These are phyloP conservation scores for Coelopa frigida DNA, from an alignment of 1,140 invertebrate genomes.

Conservation along the genomic window DNA sequence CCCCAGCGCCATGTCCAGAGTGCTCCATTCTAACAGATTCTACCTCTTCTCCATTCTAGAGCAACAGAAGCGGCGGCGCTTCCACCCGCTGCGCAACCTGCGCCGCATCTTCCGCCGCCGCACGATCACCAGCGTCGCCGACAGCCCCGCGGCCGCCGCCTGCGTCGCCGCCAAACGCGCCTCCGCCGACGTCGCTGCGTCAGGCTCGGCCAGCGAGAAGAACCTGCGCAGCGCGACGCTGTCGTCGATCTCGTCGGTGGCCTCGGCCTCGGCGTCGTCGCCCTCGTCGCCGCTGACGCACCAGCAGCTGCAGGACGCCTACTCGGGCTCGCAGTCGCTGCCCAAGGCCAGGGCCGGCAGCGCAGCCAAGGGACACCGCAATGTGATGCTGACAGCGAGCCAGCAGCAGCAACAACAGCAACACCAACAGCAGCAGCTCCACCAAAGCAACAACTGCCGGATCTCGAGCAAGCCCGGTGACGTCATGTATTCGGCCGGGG, in stretches of 20 bases:
- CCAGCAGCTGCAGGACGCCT: constrained; percentile 28
- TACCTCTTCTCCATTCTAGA: constrained; percentile 13
- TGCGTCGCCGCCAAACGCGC: constrained; percentile 20
- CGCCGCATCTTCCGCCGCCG: constrained; percentile 41
- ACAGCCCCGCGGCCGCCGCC: neutral
- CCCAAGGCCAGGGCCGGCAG: constrained; percentile 23
- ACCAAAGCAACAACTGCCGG: constrained; percentile 9
- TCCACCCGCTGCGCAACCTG: constrained; percentile 42
- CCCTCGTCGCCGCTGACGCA: constrained; percentile 32
- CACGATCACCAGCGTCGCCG: constrained; percentile 28
- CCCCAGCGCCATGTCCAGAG: no score
- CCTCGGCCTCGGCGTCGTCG: constrained; percentile 19
- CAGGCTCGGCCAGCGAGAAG: constrained; percentile 36
- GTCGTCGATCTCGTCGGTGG: constrained; percentile 11
- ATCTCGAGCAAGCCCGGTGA: constrained; percentile 9
- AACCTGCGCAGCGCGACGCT: constrained; percentile 29
- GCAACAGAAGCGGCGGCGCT: constrained; percentile 38
- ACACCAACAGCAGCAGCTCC: constrained; percentile 13
- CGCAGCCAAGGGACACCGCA: constrained; percentile 1
- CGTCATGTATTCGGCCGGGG: constrained; percentile 9
- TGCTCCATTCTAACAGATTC: neutral
- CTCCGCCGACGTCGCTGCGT: constrained; percentile 26
- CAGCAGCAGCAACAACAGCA: constrained; percentile 10
- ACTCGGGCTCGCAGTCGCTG: constrained; percentile 33
- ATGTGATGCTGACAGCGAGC: constrained; percentile 6